phyloP scores from a whole-genome alignment of 2,113 vertebrate species.

The Pseudopipra pipra region DNA sequence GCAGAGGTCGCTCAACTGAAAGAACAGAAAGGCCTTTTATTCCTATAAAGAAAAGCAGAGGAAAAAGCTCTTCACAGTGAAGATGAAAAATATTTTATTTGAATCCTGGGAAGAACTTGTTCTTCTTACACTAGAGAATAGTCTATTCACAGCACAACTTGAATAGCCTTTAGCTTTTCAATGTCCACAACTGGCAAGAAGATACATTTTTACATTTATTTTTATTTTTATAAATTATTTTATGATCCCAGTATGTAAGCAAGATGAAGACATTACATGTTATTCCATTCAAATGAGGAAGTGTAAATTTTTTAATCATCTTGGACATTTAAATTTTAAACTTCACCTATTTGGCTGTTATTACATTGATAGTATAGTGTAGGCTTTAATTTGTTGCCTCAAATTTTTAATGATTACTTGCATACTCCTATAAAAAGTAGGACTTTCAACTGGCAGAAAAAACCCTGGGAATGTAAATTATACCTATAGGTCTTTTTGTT shows the following conservation, averaged over 20 bases:
- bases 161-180: neutral
- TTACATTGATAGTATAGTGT: neutral
- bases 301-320: neutral
- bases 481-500: neutral
- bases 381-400: neutral
- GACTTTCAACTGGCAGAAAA: neutral
- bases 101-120: slow-evolving; percentile 41
- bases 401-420: neutral
- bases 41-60: slow-evolving; percentile 40
- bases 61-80: slow-evolving; percentile 42
- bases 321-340: neutral
- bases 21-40: slow-evolving; percentile 54
- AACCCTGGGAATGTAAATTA: neutral
- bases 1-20: slow-evolving; percentile 5
- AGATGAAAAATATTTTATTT: slow-evolving; percentile 61
- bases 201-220: neutral
- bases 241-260: neutral
- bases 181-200: neutral
- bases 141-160: neutral
- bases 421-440: neutral
- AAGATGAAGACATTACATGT: neutral
- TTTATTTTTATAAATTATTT: neutral
- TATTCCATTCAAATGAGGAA: neutral
- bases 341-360: neutral
- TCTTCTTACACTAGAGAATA: slow-evolving; percentile 3